Conservation (phyloP, 2,113 vertebrate genomes). For the Prolemur simus region DNA sequence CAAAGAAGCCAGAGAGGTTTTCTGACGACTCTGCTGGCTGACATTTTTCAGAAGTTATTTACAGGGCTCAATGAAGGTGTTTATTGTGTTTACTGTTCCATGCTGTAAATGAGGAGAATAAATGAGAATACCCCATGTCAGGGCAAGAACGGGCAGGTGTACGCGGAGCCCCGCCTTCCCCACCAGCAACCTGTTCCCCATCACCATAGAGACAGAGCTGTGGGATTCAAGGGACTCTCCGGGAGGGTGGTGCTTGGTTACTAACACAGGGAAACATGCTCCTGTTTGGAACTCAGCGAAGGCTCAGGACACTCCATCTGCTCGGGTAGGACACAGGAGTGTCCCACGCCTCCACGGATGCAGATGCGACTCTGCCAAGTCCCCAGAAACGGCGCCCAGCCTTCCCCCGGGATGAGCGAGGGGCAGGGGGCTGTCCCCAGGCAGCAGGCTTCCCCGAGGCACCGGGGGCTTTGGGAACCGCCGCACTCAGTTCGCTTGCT, state of each 20-base stretch:
- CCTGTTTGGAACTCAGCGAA: rapidly evolving
- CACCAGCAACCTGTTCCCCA: not conserved
- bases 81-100: not conserved
- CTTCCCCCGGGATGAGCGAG: rapidly evolving
- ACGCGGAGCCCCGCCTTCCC: rapidly evolving
- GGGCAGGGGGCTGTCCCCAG: rapidly evolving
- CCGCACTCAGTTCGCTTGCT: rapidly evolving
- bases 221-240: rapidly evolving
- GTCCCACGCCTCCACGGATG: rapidly evolving
- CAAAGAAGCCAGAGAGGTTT: not conserved
- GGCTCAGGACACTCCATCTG: not conserved
- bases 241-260: not conserved
- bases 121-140: rapidly evolving
- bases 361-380: not conserved
- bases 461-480: rapidly evolving
- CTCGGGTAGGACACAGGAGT: not conserved
- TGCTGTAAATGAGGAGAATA: not conserved
- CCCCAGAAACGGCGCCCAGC: no score
- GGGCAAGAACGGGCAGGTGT: not conserved
- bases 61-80: not conserved
- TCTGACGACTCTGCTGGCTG: not conserved
- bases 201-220: not conserved
- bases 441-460: rapidly evolving
- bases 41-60: not conserved
- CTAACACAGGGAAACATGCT: not conserved